Conservation (phyloP, 2,888 invertebrate genomes). For the Cheilosia grossa region DNA sequence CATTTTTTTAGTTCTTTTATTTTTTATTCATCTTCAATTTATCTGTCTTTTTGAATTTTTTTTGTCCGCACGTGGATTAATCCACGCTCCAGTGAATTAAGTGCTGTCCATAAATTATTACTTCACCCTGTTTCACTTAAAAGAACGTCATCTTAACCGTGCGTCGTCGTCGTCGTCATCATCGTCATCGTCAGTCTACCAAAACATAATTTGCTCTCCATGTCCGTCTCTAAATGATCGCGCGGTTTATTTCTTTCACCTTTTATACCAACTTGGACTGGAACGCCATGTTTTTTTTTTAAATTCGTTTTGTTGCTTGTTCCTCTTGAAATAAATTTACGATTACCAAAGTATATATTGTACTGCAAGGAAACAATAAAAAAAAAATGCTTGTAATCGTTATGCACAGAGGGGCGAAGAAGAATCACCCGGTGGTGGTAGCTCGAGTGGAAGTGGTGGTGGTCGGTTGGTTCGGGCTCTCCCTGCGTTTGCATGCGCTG, state of each 20-base stretch:
- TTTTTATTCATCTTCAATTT: slow-evolving; percentile 20
- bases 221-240: slow-evolving; percentile 68
- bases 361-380: slow-evolving; percentile 44
- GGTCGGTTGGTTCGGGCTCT: slow-evolving; percentile 9
- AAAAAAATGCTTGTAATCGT: slow-evolving; percentile 56
- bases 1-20: slow-evolving; percentile 31
- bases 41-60: slow-evolving; percentile 11
- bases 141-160: slow-evolving; percentile 51
- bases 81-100: slow-evolving; percentile 66
- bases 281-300: slow-evolving; percentile 49
- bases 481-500: slow-evolving; percentile 43
- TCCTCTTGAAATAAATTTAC: slow-evolving; percentile 49
- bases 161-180: slow-evolving; percentile 32
- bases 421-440: slow-evolving; percentile 63
- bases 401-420: slow-evolving; percentile 35
- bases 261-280: slow-evolving; percentile 39
- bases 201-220: slow-evolving; percentile 68
- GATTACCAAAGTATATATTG: slow-evolving; percentile 17
- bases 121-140: slow-evolving; percentile 57
- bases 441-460: slow-evolving; percentile 50
- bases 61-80: slow-evolving; percentile 71
- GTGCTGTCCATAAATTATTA: slow-evolving; percentile 63
- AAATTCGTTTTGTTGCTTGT: not conserved
- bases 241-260: slow-evolving; percentile 70
- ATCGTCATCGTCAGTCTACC: slow-evolving; percentile 62